Conservation (phyloP, 1,140 invertebrate species). For the Sarcophaga peregrina region DNA sequence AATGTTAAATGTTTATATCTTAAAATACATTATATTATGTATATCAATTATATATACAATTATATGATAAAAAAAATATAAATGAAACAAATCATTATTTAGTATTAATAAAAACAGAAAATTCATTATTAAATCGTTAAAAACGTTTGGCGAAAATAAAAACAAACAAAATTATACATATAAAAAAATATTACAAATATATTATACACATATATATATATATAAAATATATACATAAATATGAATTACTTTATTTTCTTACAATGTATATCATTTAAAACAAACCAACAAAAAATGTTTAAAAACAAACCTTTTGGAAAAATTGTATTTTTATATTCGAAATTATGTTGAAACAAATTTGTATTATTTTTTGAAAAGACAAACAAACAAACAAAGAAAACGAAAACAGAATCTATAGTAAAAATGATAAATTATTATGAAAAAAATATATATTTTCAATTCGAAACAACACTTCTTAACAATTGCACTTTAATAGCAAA, state of each 20-base stretch:
- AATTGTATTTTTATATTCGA: conserved; percentile 42
- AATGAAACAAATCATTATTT: conserved; percentile 12
- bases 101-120: conserved; percentile 1
- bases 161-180: conserved; percentile 5
- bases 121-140: not conserved
- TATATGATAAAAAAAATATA: conserved; percentile 21
- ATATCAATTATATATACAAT: not conserved
- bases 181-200: not conserved
- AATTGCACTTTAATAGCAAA: not conserved
- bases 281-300: not conserved
- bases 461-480: conserved; percentile 32
- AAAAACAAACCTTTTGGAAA: conserved; percentile 27
- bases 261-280: conserved; percentile 29
- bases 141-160: not conserved
- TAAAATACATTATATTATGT: conserved; percentile 11
- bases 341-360: conserved; percentile 31
- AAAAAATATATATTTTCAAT: not conserved
- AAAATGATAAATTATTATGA: not conserved
- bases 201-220: not conserved
- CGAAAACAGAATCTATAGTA: not conserved
- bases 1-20: conserved; percentile 33
- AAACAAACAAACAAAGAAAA: not conserved
- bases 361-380: not conserved
- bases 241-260: conserved; percentile 34
- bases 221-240: not conserved